Evolutionary conservation across 2,113 vertebrate genomes (phyloP).

Genomic region (Phalacrocorax carbo): DNA sequence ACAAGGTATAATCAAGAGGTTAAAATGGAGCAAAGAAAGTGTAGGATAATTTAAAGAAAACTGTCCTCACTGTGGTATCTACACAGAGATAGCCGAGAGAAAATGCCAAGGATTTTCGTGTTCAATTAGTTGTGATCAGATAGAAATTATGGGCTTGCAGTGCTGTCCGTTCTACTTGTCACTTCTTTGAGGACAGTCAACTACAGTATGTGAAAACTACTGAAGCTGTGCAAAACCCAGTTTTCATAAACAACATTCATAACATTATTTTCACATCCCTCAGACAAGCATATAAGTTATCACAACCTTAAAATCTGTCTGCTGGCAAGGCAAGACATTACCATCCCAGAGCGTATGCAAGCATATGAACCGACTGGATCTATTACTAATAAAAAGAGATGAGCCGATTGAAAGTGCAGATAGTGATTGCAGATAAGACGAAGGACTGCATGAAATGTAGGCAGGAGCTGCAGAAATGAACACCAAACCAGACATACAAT

Average conservation of each 20-base stretch:
- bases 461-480: slow-evolving; percentile 30
- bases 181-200: neutral
- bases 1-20: neutral
- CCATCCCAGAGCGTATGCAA: neutral
- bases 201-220: neutral
- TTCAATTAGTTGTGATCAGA: neutral
- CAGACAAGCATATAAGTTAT: slow-evolving; percentile 32
- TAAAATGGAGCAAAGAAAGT: neutral
- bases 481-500: neutral
- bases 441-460: neutral
- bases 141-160: neutral
- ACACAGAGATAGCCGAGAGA: neutral
- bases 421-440: neutral
- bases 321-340: slow-evolving; percentile 13
- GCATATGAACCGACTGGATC: neutral
- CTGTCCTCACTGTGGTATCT: neutral
- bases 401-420: neutral
- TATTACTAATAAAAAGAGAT: slow-evolving; percentile 48
- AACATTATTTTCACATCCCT: slow-evolving; percentile 50
- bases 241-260: slow-evolving; percentile 49
- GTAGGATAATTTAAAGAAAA: neutral
- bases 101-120: neutral
- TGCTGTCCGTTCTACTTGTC: neutral
- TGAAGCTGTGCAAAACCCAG: neutral
- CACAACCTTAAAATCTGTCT: slow-evolving; percentile 19